phyloP scores from a whole-genome alignment of 53 echinoderm and acorn worm genomes.

The Holothuria leucospilota region DNA sequence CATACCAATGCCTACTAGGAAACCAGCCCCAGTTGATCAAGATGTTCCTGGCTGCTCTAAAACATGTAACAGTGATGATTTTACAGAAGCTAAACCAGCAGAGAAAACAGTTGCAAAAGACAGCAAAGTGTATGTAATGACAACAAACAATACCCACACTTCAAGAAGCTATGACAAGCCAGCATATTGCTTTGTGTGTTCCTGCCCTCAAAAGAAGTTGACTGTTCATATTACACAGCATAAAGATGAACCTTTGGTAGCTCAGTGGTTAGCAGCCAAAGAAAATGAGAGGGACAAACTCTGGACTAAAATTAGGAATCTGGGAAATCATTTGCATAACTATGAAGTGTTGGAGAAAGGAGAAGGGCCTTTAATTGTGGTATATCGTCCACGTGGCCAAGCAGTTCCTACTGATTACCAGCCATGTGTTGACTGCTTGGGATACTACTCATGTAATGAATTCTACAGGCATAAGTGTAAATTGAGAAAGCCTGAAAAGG shows the following conservation, averaged over 20 bases:
- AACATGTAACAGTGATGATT: too few relatives aligned
- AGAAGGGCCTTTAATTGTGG: slow-evolving; percentile 61
- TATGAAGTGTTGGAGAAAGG: slow-evolving; percentile 60
- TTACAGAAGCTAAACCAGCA: not conserved
- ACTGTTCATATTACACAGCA: slow-evolving; percentile 44
- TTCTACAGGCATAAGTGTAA: slow-evolving; percentile 67
- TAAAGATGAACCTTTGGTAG: slow-evolving; percentile 38
- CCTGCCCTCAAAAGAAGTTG: slow-evolving; percentile 46
- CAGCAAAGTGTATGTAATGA: slow-evolving; percentile 28
- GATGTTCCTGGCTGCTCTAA: too few relatives aligned
- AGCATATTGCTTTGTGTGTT: slow-evolving; percentile 51
- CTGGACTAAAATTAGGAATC: slow-evolving; percentile 60
- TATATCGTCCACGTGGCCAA: slow-evolving; percentile 53
- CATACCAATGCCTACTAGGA: not conserved
- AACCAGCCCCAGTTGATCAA: not conserved
- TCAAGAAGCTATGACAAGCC: slow-evolving; percentile 49
- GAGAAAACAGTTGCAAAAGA: too few relatives aligned
- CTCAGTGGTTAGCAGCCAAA: slow-evolving; percentile 27
- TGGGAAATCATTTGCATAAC: slow-evolving; percentile 66
- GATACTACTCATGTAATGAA: slow-evolving; percentile 55
- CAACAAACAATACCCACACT: slow-evolving; percentile 17
- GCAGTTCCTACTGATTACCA: slow-evolving; percentile 47
- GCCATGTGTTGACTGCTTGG: slow-evolving; percentile 65
- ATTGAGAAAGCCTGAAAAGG: not conserved
- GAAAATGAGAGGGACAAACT: slow-evolving; percentile 42